Evolutionary conservation across 2,113 vertebrate species (phyloP), one percentile per base, ranked within the genome.

Genomic region (Rostratula benghalensis): DNA sequence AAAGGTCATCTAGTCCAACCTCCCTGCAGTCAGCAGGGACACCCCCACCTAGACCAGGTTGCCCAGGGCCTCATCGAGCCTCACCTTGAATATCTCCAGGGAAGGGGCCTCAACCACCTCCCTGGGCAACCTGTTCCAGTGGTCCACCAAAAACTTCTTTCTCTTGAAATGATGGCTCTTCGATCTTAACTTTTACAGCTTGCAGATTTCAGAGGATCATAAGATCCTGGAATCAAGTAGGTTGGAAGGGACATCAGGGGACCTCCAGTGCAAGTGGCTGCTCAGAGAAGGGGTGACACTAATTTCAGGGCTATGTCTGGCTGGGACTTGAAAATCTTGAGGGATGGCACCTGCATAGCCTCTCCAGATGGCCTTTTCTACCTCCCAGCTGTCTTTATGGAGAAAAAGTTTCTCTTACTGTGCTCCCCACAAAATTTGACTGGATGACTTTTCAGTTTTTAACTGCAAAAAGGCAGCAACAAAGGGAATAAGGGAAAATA

Each of bases 361-460:
- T 79, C 24, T 64, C 48, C 0, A 1, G 53, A 15, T 54, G 31
- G 8, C 15, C 48, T 54, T 19, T 50, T 83, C 43, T 53, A 59
- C 19, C 0, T 2, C 13, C 22, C 0, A 0, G 2, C 59, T 87
- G 10, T 22, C 24, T 12, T 79, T 25, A 51, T 11, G 10, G 37
- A 84, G 24, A n/a, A 84, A 74, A 77, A 1, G 7, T 35, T 77
- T 84, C 28, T 54, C 11, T 51, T 60, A 37, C 25, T 0, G 0
- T 14, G 10, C 19, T 67, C 89, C 63, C 37, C 23, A 17, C 4
- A 69, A 73, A 68, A 76, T 43, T 24, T 76, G 39, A 51, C 56
- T 35, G 31, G 24, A 59, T 22, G 7, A 15, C 6, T 88, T 76
- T 87, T 56, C 14, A 8, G 10, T 0, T 67, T 85, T 90, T 68